Evolutionary conservation across 1,140 invertebrate species (phyloP).

Genomic region (Danaus plexippus): DNA sequence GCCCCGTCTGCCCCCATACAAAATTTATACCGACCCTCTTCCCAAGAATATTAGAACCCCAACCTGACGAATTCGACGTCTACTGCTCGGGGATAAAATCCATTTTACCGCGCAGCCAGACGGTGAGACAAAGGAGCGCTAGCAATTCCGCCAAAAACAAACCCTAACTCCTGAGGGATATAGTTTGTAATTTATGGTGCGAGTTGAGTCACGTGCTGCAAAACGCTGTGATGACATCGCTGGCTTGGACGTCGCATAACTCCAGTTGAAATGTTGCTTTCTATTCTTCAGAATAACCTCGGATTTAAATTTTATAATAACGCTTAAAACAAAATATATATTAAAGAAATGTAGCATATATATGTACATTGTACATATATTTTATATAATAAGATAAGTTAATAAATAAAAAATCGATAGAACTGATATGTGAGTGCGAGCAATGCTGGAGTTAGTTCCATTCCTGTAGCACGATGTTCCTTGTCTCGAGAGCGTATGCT

Average conservation of each 20-base stretch:
- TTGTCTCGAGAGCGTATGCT: conserved; percentile 66
- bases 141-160: conserved; percentile 65
- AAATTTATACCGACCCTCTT: conserved; percentile 70
- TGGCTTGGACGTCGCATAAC: conserved; percentile 26
- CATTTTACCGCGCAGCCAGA: conserved; percentile 27
- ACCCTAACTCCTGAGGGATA: conserved; percentile 65
- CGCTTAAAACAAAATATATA: no score
- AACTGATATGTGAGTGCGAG: no score
- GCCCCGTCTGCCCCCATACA: conserved; percentile 66
- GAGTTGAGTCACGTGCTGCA: conserved; percentile 53
- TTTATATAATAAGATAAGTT: no score
- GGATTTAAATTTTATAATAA: no score
- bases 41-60: conserved; percentile 53
- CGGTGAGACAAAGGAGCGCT: conserved; percentile 59
- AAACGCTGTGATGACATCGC: conserved; percentile 58
- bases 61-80: conserved; percentile 35
- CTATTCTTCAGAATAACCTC: no score
- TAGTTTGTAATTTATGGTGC: conserved; percentile 65
- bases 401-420: no score
- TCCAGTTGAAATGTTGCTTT: no score
- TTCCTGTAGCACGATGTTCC: conserved; percentile 49
- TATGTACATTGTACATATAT: no score
- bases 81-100: conserved; percentile 38
- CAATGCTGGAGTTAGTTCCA: conserved; percentile 34
- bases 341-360: no score